phyloP scores from a whole-genome alignment of 2,888 invertebrate species.

The Pilophorus perplexus region DNA sequence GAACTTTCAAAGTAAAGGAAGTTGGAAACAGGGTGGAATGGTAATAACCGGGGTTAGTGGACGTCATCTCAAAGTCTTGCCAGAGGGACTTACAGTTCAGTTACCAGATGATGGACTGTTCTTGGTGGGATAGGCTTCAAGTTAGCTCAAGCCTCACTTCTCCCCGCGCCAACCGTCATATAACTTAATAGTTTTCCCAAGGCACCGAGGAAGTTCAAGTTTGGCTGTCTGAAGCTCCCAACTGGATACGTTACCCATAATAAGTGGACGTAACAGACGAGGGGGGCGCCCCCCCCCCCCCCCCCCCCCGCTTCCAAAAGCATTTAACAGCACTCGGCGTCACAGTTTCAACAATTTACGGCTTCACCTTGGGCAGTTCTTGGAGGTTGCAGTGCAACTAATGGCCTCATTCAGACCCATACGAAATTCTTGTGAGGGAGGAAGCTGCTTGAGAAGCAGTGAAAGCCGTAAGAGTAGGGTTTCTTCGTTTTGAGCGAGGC shows the following conservation, averaged over 20 bases:
- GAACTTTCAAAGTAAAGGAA: conserved; percentile 22
- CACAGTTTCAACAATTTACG: background rate
- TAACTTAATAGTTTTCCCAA: conserved; percentile 18
- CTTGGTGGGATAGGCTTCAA: conserved; percentile 30
- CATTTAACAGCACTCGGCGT: background rate
- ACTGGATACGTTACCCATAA: conserved; percentile 5
- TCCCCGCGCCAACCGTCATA: conserved; percentile 1
- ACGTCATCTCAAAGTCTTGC: conserved; percentile 34
- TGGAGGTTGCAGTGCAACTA: no score
- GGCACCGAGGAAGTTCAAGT: background rate
- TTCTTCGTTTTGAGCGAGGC: no score
- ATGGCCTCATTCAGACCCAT: no score
- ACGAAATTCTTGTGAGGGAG: no score
- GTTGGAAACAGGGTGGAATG: conserved; percentile 18
- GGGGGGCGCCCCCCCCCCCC: background rate
- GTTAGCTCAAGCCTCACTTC: conserved; percentile 3
- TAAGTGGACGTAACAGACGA: conserved; percentile 4
- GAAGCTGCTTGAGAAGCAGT: no score
- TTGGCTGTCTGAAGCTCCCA: conserved; percentile 10
- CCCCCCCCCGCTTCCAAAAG: background rate
- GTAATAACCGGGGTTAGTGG: conserved; percentile 34
- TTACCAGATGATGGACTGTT: conserved; percentile 33
- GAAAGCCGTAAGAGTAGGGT: no score
- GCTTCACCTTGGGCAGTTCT: background rate
- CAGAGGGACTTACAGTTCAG: conserved; percentile 35